Conservation (phyloP, 2,797 vertebrate species). For the Pogonophryne albipinna region DNA sequence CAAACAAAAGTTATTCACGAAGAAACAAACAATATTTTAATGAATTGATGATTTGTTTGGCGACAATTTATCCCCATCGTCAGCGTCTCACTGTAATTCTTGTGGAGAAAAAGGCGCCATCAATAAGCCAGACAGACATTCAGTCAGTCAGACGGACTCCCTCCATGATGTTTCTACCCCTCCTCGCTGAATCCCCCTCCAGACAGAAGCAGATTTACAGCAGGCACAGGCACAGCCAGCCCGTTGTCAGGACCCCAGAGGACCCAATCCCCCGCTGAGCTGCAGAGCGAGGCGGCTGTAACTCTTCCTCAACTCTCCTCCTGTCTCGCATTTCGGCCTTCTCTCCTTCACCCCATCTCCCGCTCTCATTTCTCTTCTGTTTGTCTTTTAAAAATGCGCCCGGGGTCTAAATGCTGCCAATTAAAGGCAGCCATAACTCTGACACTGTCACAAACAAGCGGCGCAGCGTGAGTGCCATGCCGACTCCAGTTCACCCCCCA, state of each 20-base stretch:
- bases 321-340: conserved; percentile 11
- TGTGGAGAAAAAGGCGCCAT: conserved; percentile 15
- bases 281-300: conserved; percentile 14
- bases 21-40: conserved; percentile 1
- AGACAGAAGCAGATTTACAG: conserved; percentile 71
- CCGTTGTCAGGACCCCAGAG: conserved; percentile 67
- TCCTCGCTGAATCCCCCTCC: conserved; percentile 31
- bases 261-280: conserved; percentile 36
- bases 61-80: conserved; percentile 14
- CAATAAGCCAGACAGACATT: conserved; percentile 33
- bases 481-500: conserved; percentile 43
- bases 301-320: conserved; percentile 12
- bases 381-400: conserved; percentile 42
- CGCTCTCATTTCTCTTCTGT: conserved; percentile 7
- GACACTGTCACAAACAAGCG: conserved; percentile 66
- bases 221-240: conserved; percentile 59
- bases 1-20: background rate
- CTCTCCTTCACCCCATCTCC: conserved; percentile 8
- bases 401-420: conserved; percentile 42
- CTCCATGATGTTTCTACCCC: conserved; percentile 60
- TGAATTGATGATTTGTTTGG: conserved; percentile 1
- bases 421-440: conserved; percentile 63
- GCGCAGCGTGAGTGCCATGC: conserved; percentile 48
- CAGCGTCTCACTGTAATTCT: background rate
- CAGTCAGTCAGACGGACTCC: conserved; percentile 68